Conservation (phyloP, 2,113 vertebrate species). For the Rostratula benghalensis region DNA sequence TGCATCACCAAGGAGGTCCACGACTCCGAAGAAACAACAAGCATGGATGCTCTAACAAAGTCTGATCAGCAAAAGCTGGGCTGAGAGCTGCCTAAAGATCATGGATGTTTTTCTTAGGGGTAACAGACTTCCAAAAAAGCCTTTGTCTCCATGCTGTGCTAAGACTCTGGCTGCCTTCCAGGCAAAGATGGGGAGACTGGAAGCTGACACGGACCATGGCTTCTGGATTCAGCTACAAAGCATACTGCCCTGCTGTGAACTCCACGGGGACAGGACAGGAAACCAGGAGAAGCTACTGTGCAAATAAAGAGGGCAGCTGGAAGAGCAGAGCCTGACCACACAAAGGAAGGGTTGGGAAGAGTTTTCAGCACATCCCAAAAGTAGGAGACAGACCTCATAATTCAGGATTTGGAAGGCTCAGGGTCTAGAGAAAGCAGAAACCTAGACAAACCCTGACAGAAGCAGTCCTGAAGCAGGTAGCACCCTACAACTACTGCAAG, state of each 20-base stretch:
- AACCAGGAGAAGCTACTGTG: constrained; percentile 56
- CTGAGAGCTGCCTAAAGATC: constrained; percentile 13
- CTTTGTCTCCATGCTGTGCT: constrained; percentile 38
- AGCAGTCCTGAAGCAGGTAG: not conserved
- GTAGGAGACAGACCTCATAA: not conserved
- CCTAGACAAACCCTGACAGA: not conserved
- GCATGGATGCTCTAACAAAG: not conserved
- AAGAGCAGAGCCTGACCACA: constrained; percentile 9
- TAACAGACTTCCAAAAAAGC: constrained; percentile 51
- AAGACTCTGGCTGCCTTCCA: constrained; percentile 69
- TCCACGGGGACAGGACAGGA: not conserved
- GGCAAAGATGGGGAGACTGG: constrained; percentile 28
- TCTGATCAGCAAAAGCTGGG: not conserved
- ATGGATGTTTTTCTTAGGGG: constrained; percentile 56
- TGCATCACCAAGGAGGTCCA: not conserved
- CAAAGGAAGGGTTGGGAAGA: not conserved
- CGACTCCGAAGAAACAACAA: constrained; percentile 20
- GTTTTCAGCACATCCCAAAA: not conserved
- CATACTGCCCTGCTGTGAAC: constrained; percentile 13
- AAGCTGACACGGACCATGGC: constrained; percentile 30
- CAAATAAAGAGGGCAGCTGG: constrained; percentile 1
- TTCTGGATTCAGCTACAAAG: constrained; percentile 59
- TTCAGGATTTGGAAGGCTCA: not conserved
- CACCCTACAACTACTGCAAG: not conserved
- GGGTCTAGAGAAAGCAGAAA: not conserved